Conservation (phyloP, 2,113 vertebrate species). For the Orientallactaga bullata region DNA sequence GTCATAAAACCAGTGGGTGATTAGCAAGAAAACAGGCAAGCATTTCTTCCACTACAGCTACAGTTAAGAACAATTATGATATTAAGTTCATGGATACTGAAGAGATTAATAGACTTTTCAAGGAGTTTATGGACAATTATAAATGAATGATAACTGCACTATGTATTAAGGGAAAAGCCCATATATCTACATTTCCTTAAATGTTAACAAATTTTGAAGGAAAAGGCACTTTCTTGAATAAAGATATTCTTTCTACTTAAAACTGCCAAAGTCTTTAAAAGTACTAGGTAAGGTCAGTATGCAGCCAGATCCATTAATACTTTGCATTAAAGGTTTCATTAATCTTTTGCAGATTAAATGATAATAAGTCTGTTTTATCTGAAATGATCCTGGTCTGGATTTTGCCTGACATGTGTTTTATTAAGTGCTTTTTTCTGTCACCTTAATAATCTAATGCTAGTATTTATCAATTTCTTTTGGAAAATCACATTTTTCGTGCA, state of each 20-base stretch:
- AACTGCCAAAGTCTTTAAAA: constrained; percentile 67
- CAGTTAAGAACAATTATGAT: constrained; percentile 79
- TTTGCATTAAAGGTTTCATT: constrained; percentile 78
- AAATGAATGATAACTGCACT: constrained; percentile 78
- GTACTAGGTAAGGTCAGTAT: constrained; percentile 67
- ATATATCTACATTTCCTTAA: constrained; percentile 80
- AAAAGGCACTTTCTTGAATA: constrained; percentile 66
- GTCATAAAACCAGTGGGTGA: constrained; percentile 79
- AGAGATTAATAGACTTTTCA: constrained; percentile 83
- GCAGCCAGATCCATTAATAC: constrained; percentile 65
- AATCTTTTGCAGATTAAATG: constrained; percentile 76
- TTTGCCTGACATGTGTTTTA: constrained; percentile 74
- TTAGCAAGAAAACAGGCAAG: constrained; percentile 83
- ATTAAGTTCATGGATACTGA: constrained; percentile 78
- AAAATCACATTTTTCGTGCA: constrained; percentile 59
- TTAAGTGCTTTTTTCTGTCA: constrained; percentile 74
- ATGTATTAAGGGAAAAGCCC: constrained; percentile 62
- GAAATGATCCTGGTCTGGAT: constrained; percentile 63
- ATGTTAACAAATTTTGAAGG: constrained; percentile 78
- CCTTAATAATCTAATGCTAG: constrained; percentile 56
- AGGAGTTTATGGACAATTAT: constrained; percentile 81
- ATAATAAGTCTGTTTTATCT: constrained; percentile 76
- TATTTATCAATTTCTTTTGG: constrained; percentile 64
- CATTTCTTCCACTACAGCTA: constrained; percentile 65
- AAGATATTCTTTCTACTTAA: constrained; percentile 71